Conservation (phyloP, 2,113 vertebrate genomes). For the Syngnathus typhle region DNA sequence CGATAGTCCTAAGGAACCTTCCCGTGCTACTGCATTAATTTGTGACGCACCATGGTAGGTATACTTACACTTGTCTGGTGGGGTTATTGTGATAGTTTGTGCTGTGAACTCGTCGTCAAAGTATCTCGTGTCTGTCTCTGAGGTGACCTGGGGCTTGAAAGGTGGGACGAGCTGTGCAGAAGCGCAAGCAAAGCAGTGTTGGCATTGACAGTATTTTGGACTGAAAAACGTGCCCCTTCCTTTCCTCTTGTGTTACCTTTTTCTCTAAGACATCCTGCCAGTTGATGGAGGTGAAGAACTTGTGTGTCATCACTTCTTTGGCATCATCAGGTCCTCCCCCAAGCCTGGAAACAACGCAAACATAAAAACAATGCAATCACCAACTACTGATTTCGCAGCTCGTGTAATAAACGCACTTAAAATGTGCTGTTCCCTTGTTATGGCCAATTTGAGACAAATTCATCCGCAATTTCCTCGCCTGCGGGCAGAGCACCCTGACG, state of each 20-base stretch:
- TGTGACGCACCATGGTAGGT: neutral
- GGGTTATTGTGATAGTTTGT: conserved; percentile 90
- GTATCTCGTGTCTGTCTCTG: conserved; percentile 88
- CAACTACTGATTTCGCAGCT: neutral
- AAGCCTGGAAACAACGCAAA: conserved; percentile 70
- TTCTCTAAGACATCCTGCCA: conserved; percentile 90
- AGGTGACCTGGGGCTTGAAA: conserved; percentile 92
- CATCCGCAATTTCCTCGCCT: conserved; percentile 37
- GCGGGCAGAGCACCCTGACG: conserved; percentile 28
- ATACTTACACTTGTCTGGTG: conserved; percentile 89
- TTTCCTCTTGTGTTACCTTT: conserved; percentile 69
- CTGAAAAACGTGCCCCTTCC: neutral
- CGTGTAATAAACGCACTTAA: conserved; percentile 16
- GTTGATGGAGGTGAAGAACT: conserved; percentile 82
- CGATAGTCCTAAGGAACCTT: no score
- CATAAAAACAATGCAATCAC: neutral
- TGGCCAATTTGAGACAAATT: conserved; percentile 26
- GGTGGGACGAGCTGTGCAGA: conserved; percentile 78
- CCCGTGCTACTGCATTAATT: no score
- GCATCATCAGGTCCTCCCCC: conserved; percentile 85
- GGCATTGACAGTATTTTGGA: neutral
- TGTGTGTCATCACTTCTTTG: conserved; percentile 91
- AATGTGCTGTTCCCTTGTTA: conserved; percentile 9
- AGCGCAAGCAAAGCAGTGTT: conserved; percentile 7
- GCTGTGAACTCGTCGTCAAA: conserved; percentile 94